Conservation (phyloP, 2,888 invertebrate genomes). For the Dysmachus trigonus region DNA sequence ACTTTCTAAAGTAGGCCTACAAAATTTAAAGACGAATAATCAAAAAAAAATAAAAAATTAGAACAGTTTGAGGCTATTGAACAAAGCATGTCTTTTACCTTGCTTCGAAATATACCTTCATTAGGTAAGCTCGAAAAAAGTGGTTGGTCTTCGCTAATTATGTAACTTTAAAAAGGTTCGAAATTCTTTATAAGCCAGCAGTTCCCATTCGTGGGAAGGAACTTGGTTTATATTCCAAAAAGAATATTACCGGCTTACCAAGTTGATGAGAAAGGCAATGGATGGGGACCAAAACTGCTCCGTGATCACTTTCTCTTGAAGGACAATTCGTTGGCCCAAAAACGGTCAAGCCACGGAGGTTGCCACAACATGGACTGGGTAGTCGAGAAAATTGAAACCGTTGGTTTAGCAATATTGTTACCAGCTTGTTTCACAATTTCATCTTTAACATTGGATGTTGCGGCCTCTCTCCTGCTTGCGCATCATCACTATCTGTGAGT, state of each 20-base stretch:
- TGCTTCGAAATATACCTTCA: neutral
- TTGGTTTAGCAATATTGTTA: neutral
- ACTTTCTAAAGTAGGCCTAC: neutral
- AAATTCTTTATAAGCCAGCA: neutral
- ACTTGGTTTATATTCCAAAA: neutral
- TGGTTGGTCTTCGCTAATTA: neutral
- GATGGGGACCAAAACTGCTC: neutral
- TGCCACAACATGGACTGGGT: neutral
- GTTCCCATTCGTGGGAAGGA: neutral
- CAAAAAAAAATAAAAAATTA: neutral
- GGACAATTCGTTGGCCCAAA: neutral
- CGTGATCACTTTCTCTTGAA: neutral
- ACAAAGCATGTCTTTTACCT: neutral
- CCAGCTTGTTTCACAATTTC: neutral
- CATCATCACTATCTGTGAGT: conserved; percentile 14
- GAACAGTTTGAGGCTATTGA: neutral
- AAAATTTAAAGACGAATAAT: neutral
- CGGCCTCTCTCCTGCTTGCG: neutral
- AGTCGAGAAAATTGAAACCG: neutral
- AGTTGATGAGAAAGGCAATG: neutral
- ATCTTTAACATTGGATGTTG: neutral
- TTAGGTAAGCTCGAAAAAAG: neutral
- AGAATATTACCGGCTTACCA: neutral
- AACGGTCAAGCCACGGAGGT: neutral
- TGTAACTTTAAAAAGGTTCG: neutral